Conservation (phyloP, 2,888 invertebrate species). For the Leucophenga montana region DNA sequence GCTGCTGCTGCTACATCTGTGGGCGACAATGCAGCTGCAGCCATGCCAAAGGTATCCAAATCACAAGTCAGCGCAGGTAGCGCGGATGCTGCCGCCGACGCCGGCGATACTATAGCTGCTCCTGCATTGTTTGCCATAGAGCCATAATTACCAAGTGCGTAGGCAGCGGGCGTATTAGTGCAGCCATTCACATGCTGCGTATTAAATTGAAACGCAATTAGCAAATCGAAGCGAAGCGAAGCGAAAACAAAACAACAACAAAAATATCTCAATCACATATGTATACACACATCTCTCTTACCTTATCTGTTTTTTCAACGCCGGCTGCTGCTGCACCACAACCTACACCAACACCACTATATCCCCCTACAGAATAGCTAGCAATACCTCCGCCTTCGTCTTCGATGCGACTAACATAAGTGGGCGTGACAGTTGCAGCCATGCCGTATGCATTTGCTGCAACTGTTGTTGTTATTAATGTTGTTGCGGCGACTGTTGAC, state of each 20-base stretch:
- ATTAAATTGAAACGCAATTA: slow-evolving; percentile 35
- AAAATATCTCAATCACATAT: slow-evolving; percentile 50
- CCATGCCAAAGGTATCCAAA: slow-evolving; percentile 39
- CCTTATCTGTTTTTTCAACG: slow-evolving; percentile 24
- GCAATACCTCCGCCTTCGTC: slow-evolving; percentile 50
- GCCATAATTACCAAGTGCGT: neutral
- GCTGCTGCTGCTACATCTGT: slow-evolving; percentile 44
- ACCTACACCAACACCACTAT: slow-evolving; percentile 36
- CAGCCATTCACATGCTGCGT: slow-evolving; percentile 42
- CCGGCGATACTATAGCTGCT: slow-evolving; percentile 1
- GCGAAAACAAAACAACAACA: slow-evolving; percentile 9
- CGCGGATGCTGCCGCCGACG: slow-evolving; percentile 33
- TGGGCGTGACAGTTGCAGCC: slow-evolving; percentile 48
- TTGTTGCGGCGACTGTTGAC: slow-evolving; percentile 9
- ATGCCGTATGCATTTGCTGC: neutral
- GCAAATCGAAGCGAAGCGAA: neutral
- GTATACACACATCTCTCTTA: neutral
- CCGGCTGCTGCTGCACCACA: slow-evolving; percentile 41
- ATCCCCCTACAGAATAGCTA: neutral
- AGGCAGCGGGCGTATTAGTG: neutral
- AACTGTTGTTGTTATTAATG: slow-evolving; percentile 33
- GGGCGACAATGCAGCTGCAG: slow-evolving; percentile 49
- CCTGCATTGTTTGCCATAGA: neutral
- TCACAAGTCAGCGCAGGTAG: slow-evolving; percentile 48
- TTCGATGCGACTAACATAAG: slow-evolving; percentile 49